Evolutionary conservation across 2,888 invertebrate species (phyloP), one percentile per base, ranked within the genome.

Genomic region (Drymonia ruficornis): DNA sequence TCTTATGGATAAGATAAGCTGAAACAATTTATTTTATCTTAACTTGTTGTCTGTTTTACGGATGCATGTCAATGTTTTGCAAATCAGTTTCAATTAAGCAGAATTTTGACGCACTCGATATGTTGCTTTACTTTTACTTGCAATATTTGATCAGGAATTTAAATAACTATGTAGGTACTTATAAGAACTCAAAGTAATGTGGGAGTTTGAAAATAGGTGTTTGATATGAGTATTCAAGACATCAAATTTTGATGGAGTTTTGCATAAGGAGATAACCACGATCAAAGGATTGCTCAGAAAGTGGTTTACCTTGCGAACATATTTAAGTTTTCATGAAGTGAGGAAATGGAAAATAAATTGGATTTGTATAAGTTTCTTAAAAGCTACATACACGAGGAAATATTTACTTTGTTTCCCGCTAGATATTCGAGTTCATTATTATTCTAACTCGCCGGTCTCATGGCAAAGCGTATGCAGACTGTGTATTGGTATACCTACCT

Each of bases 321-420:
- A 89, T 91, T 92, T 91, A 91, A 91, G 89, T 91, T 91, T 90
- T 89, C 90, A 91, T 87, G 88, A 88, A 89, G 88, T 92, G 87
- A 79, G 91, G 87, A 89, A 91, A 92, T 91, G 90, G 92, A 86
- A 92, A 89, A 91, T 91, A 92, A 92, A 91, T 91, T 91, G 86
- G 82, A 89, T 91, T 89, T 87, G 85, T 86, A 86, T 86, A 86
- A 89, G 81, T 90, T 89, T 90, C 91, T 89, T 88, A 87, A 83
- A 74, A 87, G 83, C 81, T 69, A 81, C 79, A 71, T 57, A 70
- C 61, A 59, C 72, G 76, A 72, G 79, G 75, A 80, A 80, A 82
- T 87, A 81, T 90, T 89, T 89, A 88, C 86, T 87, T 87, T 86
- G 84, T 87, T 81, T 78, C 75, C 69, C 66, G 74, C 68, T 60